Evolutionary conservation across 92 coral and sea anemone genomes (phyloP).

Genomic region (Palythoa grandis): DNA sequence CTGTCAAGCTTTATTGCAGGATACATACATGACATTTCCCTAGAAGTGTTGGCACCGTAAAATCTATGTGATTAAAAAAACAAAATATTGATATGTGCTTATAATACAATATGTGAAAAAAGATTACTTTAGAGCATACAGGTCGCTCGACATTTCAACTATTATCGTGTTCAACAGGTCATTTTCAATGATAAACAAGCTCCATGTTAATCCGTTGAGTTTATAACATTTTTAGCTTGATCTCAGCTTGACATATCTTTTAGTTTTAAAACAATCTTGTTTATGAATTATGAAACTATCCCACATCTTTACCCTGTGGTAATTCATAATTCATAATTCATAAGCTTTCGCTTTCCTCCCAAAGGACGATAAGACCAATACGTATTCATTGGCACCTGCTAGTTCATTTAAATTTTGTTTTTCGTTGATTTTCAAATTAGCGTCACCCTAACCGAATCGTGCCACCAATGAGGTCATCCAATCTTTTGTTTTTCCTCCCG

Average conservation of each 20-base stretch:
- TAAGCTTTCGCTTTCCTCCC: background rate
- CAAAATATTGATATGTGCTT: background rate
- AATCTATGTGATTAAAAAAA: background rate
- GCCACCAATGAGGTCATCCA: background rate
- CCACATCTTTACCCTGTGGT: background rate
- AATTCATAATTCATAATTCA: background rate
- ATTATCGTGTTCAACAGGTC: background rate
- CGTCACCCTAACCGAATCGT: background rate
- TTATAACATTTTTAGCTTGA: background rate
- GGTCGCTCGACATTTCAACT: background rate
- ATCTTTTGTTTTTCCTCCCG: background rate
- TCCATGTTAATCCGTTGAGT: background rate
- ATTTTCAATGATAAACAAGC: background rate
- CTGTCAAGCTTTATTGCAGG: background rate
- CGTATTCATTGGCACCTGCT: background rate
- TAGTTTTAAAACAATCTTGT: background rate
- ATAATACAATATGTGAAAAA: constrained; percentile 17
- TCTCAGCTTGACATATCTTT: background rate
- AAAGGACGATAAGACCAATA: background rate
- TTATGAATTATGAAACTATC: background rate
- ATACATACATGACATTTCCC: background rate
- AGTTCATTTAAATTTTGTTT: background rate
- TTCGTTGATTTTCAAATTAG: background rate
- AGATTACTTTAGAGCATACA: background rate
- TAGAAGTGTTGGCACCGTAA: constrained; percentile 18